Evolutionary conservation across 2,888 invertebrate genomes (phyloP), one percentile per base, ranked within the genome.

Genomic region (Poecilobothrus nobilitatus): DNA sequence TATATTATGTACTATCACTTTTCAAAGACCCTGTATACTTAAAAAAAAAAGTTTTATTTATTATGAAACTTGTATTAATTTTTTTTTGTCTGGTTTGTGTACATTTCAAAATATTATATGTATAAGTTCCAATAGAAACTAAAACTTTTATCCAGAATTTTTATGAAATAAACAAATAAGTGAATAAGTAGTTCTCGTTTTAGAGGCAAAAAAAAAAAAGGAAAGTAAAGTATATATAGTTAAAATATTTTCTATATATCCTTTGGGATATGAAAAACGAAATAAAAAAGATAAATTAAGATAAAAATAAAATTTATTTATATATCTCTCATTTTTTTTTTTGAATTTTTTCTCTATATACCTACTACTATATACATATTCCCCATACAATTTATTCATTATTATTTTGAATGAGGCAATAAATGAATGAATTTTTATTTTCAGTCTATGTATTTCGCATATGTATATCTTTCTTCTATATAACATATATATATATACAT

Each of bases 81-180:
- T 27, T 27, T 27, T 2, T 67, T 27, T 66, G 12, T 68, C 34
- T 66, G 64, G 18, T 62, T 65, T 37, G 37, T 37, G 15, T 53
- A 53, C 53, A 27, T 53, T 15, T 15, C 12, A 53, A 53, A 53
- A 15, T 53, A 53, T 12, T 53, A 18, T 53, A 10, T 44, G 10
- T 6, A 53, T 53, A 6, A 12, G 15, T 12, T 41, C 41, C 41
- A 41, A 41, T 41, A 41, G 15, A 41, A 41, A 41, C 41, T 41
- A 41, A 27, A 53, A 53, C 12, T 37, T 10, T 8, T 37, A 37
- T 18, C 9, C 18, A 53, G 18, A 15, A 53, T 53, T 53, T 53
- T 53, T 53, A 53, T 53, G 53, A 53, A 18, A 18, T 53, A 18
- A 53, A 53, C 53, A 53, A 53, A 53, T 53, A 53, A 53, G 53